These are phyloP conservation scores for Drosophila quasianomalipes DNA, from an alignment of 2,888 invertebrate genomes.

Conservation along the genomic window DNA sequence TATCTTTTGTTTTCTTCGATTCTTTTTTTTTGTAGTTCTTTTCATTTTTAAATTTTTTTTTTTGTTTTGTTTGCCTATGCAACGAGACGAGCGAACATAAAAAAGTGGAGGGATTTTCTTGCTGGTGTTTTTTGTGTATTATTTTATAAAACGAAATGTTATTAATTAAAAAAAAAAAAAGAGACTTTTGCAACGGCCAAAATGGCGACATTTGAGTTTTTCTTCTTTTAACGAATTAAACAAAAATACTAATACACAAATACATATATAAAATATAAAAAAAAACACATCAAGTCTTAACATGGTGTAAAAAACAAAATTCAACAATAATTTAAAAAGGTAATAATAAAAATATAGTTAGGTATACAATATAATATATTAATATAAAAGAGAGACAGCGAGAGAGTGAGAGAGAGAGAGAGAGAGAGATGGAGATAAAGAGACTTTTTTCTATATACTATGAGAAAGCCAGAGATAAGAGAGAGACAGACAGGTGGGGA, in stretches of 20 bases:
- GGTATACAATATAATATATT: conserved; percentile 28
- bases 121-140: conserved; percentile 42
- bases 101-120: conserved; percentile 57
- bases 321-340: conserved; percentile 82
- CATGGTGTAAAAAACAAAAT: conserved; percentile 76
- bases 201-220: conserved; percentile 48
- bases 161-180: neutral
- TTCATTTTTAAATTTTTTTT: conserved; percentile 4
- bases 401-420: conserved; percentile 32
- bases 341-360: conserved; percentile 66
- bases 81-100: conserved; percentile 51
- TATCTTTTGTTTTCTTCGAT: conserved; percentile 21
- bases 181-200: conserved; percentile 39
- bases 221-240: conserved; percentile 39
- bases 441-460: conserved; percentile 40
- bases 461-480: conserved; percentile 19
- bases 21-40: conserved; percentile 15
- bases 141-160: conserved; percentile 20
- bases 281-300: conserved; percentile 54
- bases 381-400: conserved; percentile 13
- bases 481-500: conserved; percentile 31
- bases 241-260: conserved; percentile 48
- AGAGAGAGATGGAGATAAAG: conserved; percentile 24
- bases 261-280: conserved; percentile 58
- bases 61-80: conserved; percentile 30